phyloP scores from a whole-genome alignment of 2,797 vertebrate genomes.

The Lindbergichthys nudifrons region DNA sequence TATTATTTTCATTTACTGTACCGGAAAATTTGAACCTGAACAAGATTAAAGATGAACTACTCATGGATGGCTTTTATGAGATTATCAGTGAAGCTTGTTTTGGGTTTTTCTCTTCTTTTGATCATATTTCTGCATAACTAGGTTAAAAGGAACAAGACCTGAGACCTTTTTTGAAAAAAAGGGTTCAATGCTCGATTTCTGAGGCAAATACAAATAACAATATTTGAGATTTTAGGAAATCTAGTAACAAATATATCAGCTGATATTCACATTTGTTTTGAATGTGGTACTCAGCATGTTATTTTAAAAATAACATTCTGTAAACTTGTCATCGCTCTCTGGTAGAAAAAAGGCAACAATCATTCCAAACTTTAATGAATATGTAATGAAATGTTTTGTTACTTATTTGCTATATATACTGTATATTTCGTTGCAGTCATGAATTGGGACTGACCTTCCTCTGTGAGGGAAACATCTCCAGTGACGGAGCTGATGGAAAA shows the following conservation, averaged over 20 bases:
- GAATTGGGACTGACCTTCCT: conserved; percentile 78
- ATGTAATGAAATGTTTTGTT: neutral
- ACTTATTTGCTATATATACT: neutral
- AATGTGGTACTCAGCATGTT: neutral
- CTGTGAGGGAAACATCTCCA: conserved; percentile 85
- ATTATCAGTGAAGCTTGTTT: neutral
- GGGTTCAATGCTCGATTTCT: neutral
- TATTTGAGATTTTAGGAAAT: no score
- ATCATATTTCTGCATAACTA: neutral
- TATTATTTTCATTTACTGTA: neutral
- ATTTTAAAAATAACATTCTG: neutral
- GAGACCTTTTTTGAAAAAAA: neutral
- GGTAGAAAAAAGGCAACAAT: neutral
- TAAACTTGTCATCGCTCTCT: neutral
- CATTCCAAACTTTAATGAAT: neutral
- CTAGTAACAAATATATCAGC: neutral
- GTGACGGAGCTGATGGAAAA: conserved; percentile 84
- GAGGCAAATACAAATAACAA: neutral
- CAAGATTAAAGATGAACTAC: neutral
- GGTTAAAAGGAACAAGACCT: neutral
- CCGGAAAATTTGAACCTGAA: neutral
- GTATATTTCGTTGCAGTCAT: neutral
- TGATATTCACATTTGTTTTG: neutral
- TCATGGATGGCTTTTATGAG: neutral
- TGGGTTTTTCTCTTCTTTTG: neutral